Conservation (phyloP, 1,140 invertebrate genomes). For the Halotydeus destructor region DNA sequence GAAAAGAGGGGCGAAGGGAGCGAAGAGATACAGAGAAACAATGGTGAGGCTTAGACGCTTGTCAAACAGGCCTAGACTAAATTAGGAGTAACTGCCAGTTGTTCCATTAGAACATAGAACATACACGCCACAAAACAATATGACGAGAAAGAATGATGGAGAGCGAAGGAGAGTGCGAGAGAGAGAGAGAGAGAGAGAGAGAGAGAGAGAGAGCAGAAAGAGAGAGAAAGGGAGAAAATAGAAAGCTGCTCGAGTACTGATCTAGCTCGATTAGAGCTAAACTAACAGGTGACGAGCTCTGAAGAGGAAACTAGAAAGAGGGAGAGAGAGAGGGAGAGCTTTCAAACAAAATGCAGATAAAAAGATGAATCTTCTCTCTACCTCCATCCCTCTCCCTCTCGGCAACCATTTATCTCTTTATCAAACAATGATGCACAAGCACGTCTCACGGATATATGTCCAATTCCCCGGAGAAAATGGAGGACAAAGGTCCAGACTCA, state of each 20-base stretch:
- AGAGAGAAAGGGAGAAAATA: not conserved
- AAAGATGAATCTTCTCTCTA: too few relatives aligned
- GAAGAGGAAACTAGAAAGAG: not conserved
- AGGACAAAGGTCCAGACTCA: slow-evolving; percentile 23
- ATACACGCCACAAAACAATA: not conserved
- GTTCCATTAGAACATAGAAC: too few relatives aligned
- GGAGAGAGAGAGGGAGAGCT: not conserved
- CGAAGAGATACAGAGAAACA: too few relatives aligned
- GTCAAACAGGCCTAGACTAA: too few relatives aligned
- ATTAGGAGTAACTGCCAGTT: too few relatives aligned
- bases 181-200: not conserved
- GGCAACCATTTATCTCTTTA: too few relatives aligned
- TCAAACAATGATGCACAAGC: not conserved
- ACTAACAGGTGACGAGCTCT: too few relatives aligned
- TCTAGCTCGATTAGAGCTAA: not conserved
- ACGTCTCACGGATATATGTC: not conserved
- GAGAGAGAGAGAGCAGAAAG: not conserved
- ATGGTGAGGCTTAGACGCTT: too few relatives aligned
- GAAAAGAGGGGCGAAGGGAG: too few relatives aligned
- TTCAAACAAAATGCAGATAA: not conserved
- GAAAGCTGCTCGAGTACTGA: not conserved
- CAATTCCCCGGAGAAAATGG: not conserved
- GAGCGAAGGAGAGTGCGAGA: too few relatives aligned
- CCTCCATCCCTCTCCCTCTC: too few relatives aligned
- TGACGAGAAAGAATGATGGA: not conserved